Evolutionary conservation across 1,140 invertebrate species (phyloP).

Genomic region (Lepidurus couesii): DNA sequence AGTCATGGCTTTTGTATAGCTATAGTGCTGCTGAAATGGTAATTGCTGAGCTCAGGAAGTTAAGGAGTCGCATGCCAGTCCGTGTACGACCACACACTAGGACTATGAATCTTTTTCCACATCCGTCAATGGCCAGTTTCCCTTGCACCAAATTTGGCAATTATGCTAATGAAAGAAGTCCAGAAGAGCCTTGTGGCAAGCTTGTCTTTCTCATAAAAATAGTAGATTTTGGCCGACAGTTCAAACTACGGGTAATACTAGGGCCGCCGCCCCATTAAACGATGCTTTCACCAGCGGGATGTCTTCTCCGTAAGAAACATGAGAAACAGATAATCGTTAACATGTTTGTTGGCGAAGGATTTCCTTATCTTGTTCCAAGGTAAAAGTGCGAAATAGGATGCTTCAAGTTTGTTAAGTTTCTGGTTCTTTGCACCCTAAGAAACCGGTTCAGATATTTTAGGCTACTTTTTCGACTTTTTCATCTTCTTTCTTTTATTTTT

Average conservation of each 20-base stretch:
- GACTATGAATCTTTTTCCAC: not conserved
- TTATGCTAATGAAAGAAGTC: slow-evolving; percentile 6
- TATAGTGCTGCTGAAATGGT: not conserved
- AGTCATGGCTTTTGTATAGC: not conserved
- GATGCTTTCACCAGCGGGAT: not conserved
- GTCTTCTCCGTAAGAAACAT: not conserved
- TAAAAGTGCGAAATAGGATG: slow-evolving; percentile 12
- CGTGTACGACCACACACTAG: not conserved
- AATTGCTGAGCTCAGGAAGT: not conserved
- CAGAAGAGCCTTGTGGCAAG: not conserved
- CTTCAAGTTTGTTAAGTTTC: not conserved
- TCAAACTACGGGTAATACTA: slow-evolving; percentile 8
- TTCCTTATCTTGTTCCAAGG: not conserved
- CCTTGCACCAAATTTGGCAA: slow-evolving; percentile 9
- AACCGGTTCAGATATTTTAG: not conserved
- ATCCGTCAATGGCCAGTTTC: slow-evolving; percentile 3
- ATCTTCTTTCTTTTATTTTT: too few species aligned
- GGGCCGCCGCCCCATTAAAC: not conserved
- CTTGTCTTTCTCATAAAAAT: not conserved
- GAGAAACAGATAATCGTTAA: slow-evolving; percentile 15
- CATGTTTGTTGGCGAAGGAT: not conserved
- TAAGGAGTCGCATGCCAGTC: not conserved
- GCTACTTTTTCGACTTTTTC: not conserved
- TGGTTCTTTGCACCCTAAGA: not conserved
- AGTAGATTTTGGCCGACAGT: not conserved